A percentile compares a stretch with the other conserved stretches of the same genome.
These are phyloP conservation scores for Mixornis gularis DNA, from an alignment of 2,113 vertebrate species.

Conservation along the genomic window DNA sequence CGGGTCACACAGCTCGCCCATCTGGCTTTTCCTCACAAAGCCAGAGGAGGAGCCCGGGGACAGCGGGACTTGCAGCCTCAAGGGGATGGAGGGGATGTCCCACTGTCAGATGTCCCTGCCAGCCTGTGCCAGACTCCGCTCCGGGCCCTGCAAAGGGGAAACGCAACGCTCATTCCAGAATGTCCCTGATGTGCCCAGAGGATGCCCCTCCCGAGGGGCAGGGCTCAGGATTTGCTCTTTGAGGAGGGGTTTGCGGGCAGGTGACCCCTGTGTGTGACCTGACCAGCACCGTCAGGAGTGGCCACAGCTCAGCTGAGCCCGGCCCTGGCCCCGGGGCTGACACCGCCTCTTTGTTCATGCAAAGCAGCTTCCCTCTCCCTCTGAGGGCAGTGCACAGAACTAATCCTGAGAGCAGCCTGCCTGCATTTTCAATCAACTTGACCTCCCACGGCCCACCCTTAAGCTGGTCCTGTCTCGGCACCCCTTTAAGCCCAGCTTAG, in stretches of 20 bases:
- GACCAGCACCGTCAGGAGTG: accelerated
- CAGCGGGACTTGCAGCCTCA: not conserved
- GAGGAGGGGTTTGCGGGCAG: not conserved
- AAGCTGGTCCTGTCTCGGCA: not conserved
- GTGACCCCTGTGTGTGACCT: not conserved
- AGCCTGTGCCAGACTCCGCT: not conserved
- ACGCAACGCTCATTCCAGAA: accelerated
- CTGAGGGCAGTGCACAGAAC: not conserved
- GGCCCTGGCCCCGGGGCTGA: not conserved
- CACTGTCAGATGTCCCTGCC: not conserved
- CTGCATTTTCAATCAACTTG: not conserved
- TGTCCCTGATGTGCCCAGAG: accelerated
- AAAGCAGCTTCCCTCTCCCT: not conserved
- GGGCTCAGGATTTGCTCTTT: not conserved
- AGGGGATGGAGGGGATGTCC: not conserved
- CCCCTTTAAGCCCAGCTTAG: not conserved
- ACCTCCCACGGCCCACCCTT: not conserved
- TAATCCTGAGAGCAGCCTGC: not conserved
- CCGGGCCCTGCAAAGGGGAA: not conserved
- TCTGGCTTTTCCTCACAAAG: not conserved
- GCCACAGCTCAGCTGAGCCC: not conserved
- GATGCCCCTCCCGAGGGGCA: not conserved
- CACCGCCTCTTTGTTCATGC: not conserved
- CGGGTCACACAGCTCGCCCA: not conserved
- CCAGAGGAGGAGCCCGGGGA: not conserved